A percentile compares a stretch with the other conserved stretches of the same genome.
These are phyloP conservation scores for Camponotus vicinus DNA, from an alignment of 1,140 invertebrate species.

Conservation along the genomic window DNA sequence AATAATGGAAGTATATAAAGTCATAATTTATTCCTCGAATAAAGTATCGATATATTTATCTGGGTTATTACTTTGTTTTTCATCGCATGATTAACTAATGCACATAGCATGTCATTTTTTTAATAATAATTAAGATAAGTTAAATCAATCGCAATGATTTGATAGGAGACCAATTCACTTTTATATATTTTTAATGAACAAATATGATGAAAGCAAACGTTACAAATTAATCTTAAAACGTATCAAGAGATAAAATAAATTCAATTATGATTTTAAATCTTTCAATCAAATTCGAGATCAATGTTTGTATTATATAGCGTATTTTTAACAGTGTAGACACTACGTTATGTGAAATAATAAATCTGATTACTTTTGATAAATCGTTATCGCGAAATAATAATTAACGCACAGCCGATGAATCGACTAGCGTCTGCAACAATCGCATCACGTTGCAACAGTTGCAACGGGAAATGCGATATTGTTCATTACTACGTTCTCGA, in stretches of 20 bases:
- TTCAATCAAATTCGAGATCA: neutral
- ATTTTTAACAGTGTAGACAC: neutral
- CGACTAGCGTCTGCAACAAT: neutral
- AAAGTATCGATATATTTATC: no score
- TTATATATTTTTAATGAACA: neutral
- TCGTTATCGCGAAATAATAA: neutral
- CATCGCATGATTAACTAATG: no score
- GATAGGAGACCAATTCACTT: neutral
- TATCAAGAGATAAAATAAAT: neutral
- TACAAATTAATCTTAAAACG: neutral
- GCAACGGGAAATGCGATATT: neutral
- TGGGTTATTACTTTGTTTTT: no score
- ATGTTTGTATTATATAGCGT: no score
- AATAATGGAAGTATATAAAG: neutral
- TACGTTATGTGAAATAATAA: neutral
- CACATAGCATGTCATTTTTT: no score
- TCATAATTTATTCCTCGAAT: neutral
- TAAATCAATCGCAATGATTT: no score
- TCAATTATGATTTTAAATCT: conserved; percentile 14
- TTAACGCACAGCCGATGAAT: neutral
- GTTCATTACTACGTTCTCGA: neutral
- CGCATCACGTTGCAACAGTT: neutral
- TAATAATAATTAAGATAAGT: no score
- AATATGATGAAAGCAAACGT: neutral
- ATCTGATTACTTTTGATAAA: neutral